Conservation (phyloP, 2,797 vertebrate genomes). For the Hippocampus kuda region DNA sequence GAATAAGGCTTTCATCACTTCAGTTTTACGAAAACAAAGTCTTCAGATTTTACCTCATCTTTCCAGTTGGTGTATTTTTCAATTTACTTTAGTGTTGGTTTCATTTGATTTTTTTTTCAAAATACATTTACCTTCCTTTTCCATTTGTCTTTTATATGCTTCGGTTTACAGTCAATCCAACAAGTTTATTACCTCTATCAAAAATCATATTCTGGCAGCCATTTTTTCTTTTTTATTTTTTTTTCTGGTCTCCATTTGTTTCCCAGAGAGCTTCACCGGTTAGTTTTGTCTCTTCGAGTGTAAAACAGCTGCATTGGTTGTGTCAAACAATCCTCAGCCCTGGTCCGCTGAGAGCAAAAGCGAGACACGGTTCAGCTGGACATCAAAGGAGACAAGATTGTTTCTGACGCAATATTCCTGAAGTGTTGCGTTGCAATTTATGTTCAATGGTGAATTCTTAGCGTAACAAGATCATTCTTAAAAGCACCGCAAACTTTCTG, state of each 20-base stretch:
- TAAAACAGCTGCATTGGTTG: conserved; percentile 36
- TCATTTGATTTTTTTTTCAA: background rate
- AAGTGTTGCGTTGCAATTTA: background rate
- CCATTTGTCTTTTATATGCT: background rate
- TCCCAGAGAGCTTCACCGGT: background rate
- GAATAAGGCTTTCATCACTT: background rate
- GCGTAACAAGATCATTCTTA: background rate
- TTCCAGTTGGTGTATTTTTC: conserved; percentile 2
- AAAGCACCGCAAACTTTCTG: background rate
- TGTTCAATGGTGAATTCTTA: background rate
- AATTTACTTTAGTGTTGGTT: background rate
- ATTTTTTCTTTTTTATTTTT: background rate
- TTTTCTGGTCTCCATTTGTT: conserved; percentile 1
- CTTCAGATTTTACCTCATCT: background rate
- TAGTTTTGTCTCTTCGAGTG: conserved; percentile 1
- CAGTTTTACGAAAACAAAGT: background rate
- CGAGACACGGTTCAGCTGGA: conserved; percentile 1
- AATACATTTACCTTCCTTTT: conserved; percentile 1
- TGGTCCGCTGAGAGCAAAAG: background rate
- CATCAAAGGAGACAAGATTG: background rate
- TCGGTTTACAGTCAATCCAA: background rate
- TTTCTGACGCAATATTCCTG: background rate
- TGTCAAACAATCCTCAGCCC: conserved; percentile 31
- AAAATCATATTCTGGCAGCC: conserved; percentile 1
- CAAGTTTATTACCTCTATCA: conserved; percentile 1